Conservation (phyloP, 2,797 vertebrate species). For the Bovichtus diacanthus region DNA sequence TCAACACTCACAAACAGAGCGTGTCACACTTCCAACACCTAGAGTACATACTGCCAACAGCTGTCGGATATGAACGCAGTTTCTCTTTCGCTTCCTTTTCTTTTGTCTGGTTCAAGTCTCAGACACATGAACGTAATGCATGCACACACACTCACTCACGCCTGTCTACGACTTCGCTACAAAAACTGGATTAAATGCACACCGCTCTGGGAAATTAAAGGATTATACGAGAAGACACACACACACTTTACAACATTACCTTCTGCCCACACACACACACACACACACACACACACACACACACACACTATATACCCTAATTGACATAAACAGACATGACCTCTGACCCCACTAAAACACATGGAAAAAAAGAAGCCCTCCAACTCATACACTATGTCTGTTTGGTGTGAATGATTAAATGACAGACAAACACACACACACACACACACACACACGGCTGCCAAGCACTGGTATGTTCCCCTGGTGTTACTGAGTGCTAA, state of each 20-base stretch:
- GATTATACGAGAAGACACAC: slow-evolving; percentile 41
- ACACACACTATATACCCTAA: not conserved
- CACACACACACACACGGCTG: slow-evolving; percentile 29
- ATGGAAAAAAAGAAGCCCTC: not conserved
- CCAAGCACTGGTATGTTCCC: slow-evolving; percentile 42
- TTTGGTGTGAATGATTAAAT: slow-evolving; percentile 1
- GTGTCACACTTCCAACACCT: slow-evolving; percentile 27
- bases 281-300: not conserved
- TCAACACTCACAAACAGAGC: slow-evolving; percentile 20
- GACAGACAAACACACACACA: not conserved
- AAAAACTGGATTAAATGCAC: slow-evolving; percentile 53
- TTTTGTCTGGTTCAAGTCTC: slow-evolving; percentile 20
- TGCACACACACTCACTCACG: not conserved
- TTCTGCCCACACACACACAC: not conserved
- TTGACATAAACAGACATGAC: slow-evolving; percentile 35
- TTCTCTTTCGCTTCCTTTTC: slow-evolving; percentile 24
- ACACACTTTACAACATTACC: not conserved
- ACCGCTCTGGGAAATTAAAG: slow-evolving; percentile 60
- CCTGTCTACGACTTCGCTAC: slow-evolving; percentile 39
- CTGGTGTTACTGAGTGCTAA: slow-evolving; percentile 53
- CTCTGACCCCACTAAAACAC: slow-evolving; percentile 40
- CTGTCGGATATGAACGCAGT: slow-evolving; percentile 40
- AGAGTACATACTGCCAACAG: slow-evolving; percentile 32
- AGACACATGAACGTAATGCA: not conserved
- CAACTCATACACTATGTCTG: slow-evolving; percentile 2